Evolutionary conservation across 2,888 invertebrate genomes (phyloP).

Genomic region (Penaeus monodon): DNA sequence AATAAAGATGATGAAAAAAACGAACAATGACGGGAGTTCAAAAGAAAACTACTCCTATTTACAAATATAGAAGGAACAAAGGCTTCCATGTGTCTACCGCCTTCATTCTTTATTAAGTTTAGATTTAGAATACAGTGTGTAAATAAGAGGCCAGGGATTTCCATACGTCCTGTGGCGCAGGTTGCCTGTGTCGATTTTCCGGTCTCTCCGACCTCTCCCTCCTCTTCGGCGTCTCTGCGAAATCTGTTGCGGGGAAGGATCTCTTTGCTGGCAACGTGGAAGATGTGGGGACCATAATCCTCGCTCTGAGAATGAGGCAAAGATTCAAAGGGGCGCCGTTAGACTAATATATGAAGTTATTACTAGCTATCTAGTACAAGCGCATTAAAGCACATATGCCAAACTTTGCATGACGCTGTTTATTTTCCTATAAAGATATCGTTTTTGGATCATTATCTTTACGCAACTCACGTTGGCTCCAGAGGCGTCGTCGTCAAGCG

Average conservation of each 20-base stretch:
- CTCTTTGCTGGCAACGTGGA: conserved; percentile 8
- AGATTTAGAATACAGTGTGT: neutral
- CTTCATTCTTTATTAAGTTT: neutral
- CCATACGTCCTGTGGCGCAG: conserved; percentile 37
- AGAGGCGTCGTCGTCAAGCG: neutral
- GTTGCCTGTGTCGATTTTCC: neutral
- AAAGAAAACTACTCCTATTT: no score
- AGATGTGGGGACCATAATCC: conserved; percentile 31
- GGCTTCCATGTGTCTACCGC: neutral
- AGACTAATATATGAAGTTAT: no score
- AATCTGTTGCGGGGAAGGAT: neutral
- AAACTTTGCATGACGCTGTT: no score
- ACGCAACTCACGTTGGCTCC: neutral
- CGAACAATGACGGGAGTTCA: no score
- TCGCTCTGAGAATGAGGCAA: neutral
- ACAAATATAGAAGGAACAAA: neutral
- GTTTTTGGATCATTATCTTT: neutral
- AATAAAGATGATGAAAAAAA: no score
- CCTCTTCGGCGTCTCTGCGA: neutral
- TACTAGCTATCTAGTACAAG: no score
- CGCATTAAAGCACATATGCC: no score
- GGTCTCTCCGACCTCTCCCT: neutral
- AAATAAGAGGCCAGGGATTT: no score
- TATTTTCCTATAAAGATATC: no score
- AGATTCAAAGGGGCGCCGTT: neutral